Evolutionary conservation across 1,140 invertebrate species (phyloP).

Genomic region (Paracyclopina nana): DNA sequence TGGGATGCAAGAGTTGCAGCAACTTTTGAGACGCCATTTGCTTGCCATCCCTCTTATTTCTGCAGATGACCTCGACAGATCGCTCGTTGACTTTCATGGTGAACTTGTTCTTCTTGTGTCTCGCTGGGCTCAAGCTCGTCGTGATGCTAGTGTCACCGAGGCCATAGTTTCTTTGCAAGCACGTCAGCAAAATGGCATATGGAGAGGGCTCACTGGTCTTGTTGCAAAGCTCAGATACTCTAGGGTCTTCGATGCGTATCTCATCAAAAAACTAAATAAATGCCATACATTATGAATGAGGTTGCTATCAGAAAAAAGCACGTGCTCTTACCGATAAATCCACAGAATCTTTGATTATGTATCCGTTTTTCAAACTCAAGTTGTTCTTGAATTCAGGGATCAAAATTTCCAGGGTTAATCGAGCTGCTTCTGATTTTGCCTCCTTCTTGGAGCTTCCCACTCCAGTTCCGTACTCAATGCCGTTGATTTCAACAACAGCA

Average conservation of each 20-base stretch:
- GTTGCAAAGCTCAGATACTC: slow-evolving; percentile 76
- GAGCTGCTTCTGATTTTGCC: slow-evolving; percentile 78
- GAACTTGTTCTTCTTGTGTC: slow-evolving; percentile 81
- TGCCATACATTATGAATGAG: slow-evolving; percentile 6
- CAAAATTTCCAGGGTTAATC: slow-evolving; percentile 67
- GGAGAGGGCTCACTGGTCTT: slow-evolving; percentile 86
- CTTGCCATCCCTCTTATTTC: slow-evolving; percentile 94
- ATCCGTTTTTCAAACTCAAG: slow-evolving; percentile 24
- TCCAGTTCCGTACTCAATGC: slow-evolving; percentile 74
- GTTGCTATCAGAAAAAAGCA: slow-evolving; percentile 9
- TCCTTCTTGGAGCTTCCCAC: slow-evolving; percentile 84
- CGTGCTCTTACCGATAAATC: slow-evolving; percentile 37
- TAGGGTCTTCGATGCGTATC: slow-evolving; percentile 74
- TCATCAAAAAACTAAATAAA: slow-evolving; percentile 66
- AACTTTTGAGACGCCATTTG: slow-evolving; percentile 89
- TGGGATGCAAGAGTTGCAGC: slow-evolving; percentile 35
- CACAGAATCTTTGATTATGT: slow-evolving; percentile 28
- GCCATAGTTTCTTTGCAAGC: slow-evolving; percentile 76
- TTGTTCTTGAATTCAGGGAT: slow-evolving; percentile 77
- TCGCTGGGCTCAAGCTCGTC: slow-evolving; percentile 65
- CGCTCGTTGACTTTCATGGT: slow-evolving; percentile 86
- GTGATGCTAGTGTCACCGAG: slow-evolving; percentile 67
- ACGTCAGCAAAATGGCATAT: slow-evolving; percentile 75
- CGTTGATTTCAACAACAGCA: slow-evolving; percentile 73
- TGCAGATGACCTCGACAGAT: slow-evolving; percentile 61